phyloP scores from a whole-genome alignment of 2,113 vertebrate species.

The Gracilinanus agilis region DNA sequence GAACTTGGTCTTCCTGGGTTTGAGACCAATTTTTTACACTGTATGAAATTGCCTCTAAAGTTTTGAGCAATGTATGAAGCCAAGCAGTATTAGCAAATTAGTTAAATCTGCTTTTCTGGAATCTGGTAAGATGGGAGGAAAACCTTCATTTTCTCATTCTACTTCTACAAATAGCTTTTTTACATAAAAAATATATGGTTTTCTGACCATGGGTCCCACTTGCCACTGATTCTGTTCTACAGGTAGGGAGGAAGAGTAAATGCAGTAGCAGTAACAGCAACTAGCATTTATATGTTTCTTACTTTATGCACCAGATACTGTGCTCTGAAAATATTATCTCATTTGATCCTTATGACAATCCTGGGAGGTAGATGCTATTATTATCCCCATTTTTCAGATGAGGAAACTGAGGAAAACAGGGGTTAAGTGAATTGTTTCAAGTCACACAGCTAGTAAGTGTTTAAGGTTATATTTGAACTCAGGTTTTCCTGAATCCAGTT shows the following conservation, averaged over 20 bases:
- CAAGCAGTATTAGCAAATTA: not conserved
- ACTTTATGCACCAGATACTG: not conserved
- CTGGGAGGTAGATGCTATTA: not conserved
- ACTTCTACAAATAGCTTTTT: not conserved
- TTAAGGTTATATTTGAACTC: not conserved
- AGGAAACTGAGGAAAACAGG: not conserved
- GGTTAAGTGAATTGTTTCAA: not conserved
- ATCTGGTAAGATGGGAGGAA: not conserved
- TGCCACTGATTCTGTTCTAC: not conserved
- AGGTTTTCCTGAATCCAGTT: too few relatives aligned
- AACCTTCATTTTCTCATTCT: not conserved
- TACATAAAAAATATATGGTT: not conserved
- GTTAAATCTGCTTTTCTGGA: not conserved
- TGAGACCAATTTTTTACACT: not conserved
- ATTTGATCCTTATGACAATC: not conserved
- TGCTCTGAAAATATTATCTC: not conserved
- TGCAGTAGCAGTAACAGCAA: not conserved
- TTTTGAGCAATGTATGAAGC: not conserved
- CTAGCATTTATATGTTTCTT: not conserved
- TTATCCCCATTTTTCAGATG: not conserved
- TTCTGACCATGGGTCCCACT: not conserved
- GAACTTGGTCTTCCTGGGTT: not conserved
- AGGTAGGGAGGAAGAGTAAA: not conserved
- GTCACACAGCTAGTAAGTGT: not conserved
- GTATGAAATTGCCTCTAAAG: not conserved